Evolutionary conservation across 2,797 vertebrate genomes (phyloP).

Genomic region (Sebastes trivittatus): DNA sequence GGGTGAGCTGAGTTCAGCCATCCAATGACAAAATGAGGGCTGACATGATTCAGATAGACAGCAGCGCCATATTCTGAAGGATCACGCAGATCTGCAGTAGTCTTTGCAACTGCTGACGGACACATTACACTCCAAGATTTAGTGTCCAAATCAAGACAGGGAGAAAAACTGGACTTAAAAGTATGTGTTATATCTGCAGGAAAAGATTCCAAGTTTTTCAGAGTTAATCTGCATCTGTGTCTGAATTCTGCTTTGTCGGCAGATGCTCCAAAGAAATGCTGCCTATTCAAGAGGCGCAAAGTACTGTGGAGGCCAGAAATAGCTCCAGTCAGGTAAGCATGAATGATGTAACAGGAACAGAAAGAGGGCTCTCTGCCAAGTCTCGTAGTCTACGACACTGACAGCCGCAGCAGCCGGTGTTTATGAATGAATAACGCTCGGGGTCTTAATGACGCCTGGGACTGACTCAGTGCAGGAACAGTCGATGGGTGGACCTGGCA

Average conservation of each 20-base stretch:
- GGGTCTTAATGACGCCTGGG: conserved; percentile 60
- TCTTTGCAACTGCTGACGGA: conserved; percentile 35
- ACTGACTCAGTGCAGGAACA: conserved; percentile 54
- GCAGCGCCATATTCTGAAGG: conserved; percentile 12
- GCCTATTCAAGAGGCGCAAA: conserved; percentile 63
- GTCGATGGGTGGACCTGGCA: conserved; percentile 41
- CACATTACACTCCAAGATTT: conserved; percentile 29
- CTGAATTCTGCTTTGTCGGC: conserved; percentile 61
- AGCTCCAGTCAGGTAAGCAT: conserved; percentile 76
- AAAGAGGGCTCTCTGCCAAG: conserved; percentile 67
- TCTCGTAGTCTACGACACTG: conserved; percentile 68
- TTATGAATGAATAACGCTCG: conserved; percentile 76
- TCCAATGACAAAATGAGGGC: conserved; percentile 39
- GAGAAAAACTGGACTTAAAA: conserved; percentile 31
- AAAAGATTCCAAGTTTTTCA: conserved; percentile 41
- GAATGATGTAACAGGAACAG: conserved; percentile 76
- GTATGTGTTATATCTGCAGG: conserved; percentile 20
- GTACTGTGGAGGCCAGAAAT: conserved; percentile 72
- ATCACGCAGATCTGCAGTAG: conserved; percentile 25
- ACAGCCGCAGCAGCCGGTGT: conserved; percentile 62
- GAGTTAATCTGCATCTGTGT: conserved; percentile 44
- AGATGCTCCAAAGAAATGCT: conserved; percentile 62
- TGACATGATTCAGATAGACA: conserved; percentile 37
- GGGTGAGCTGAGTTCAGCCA: conserved; percentile 46
- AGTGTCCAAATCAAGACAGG: conserved; percentile 26